Evolutionary conservation across 2,113 vertebrate genomes (phyloP).

Genomic region (Clarias gariepinus): DNA sequence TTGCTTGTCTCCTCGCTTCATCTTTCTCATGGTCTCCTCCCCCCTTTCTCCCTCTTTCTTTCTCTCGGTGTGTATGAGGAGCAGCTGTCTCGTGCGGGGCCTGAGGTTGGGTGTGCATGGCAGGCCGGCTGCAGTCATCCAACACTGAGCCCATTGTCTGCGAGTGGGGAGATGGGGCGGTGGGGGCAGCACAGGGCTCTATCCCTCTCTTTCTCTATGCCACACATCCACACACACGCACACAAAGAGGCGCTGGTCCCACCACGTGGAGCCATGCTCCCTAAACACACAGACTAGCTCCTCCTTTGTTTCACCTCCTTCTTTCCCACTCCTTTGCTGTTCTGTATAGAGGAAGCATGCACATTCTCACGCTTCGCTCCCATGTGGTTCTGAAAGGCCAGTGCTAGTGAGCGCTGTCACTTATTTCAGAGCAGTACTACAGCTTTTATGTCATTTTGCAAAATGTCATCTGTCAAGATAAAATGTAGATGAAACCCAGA

Average conservation of each 20-base stretch:
- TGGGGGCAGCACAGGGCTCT: constrained; percentile 36
- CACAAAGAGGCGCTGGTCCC: constrained; percentile 44
- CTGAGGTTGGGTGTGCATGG: constrained; percentile 65
- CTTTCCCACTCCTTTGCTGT: constrained; percentile 2
- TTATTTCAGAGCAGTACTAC: neutral
- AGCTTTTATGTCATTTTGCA: neutral
- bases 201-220: constrained; percentile 21
- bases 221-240: constrained; percentile 16
- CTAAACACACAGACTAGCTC: constrained; percentile 26
- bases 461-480: constrained; percentile 31
- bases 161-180: constrained; percentile 34
- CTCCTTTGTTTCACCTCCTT: constrained; percentile 10
- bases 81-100: constrained; percentile 76
- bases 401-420: constrained; percentile 2
- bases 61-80: constrained; percentile 53
- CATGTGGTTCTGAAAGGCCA: neutral
- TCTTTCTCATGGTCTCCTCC: constrained; percentile 25
- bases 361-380: constrained; percentile 14
- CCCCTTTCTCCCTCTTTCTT: neutral
- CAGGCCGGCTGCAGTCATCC: constrained; percentile 63
- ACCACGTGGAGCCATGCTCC: constrained; percentile 37
- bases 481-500: constrained; percentile 9
- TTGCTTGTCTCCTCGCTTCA: constrained; percentile 15
- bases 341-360: neutral
- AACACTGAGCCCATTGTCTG: constrained; percentile 74